A percentile compares a stretch with the other conserved stretches of the same genome.
These are phyloP conservation scores for Octodon degus DNA, from an alignment of 2,113 vertebrate genomes.

Conservation along the genomic window DNA sequence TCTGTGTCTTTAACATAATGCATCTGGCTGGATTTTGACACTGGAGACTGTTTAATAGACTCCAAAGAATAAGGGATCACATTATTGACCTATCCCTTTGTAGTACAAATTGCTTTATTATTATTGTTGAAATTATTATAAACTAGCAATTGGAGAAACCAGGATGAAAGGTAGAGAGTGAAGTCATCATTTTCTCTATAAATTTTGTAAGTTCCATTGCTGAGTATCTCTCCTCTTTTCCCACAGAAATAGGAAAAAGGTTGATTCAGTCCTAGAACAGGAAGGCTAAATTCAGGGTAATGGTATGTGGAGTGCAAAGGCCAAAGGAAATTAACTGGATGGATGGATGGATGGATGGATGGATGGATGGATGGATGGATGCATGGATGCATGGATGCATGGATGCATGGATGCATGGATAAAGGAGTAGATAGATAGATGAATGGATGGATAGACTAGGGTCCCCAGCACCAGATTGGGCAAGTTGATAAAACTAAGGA, in stretches of 20 bases:
- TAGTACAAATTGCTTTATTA: not conserved
- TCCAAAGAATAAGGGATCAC: not conserved
- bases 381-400: not conserved
- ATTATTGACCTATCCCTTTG: not conserved
- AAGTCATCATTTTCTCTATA: not conserved
- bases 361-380: not conserved
- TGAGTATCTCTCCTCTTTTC: not conserved
- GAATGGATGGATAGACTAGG: not conserved
- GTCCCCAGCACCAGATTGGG: not conserved
- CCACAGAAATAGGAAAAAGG: not conserved
- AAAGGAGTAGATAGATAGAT: no score
- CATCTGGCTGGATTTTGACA: not conserved
- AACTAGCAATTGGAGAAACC: conserved; percentile 9
- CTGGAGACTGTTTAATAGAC: not conserved
- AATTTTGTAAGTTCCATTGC: not conserved
- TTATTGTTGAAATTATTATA: not conserved
- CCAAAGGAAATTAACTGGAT: not conserved
- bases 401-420: not conserved
- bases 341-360: not conserved
- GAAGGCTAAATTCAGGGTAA: not conserved
- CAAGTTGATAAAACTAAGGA: not conserved
- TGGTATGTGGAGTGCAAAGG: not conserved
- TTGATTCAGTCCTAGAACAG: not conserved
- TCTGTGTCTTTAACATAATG: not conserved
- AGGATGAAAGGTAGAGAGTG: not conserved